Base-by-base conservation (phyloP, 1,140 invertebrate genomes). In the Leptestheria dahalacensis region DNA sequence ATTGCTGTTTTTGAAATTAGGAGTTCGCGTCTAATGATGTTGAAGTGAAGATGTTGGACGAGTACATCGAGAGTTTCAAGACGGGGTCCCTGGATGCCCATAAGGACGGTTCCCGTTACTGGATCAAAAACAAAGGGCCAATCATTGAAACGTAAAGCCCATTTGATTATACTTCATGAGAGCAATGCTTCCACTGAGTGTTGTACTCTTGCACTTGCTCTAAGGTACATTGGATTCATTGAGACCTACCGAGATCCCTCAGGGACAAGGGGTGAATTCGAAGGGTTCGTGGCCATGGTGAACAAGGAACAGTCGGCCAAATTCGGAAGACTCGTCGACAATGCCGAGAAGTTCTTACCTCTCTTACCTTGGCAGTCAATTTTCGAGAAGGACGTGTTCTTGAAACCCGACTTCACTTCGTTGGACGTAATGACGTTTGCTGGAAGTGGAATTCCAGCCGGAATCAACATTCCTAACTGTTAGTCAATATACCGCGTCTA, bases 391-490 rank as follows among this genome's bases (percentile, higher is more conserved):
- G 92, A 97, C 69, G 76, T 75, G 2, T 97, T 95, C 74, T 73
- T 95, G 2, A 81, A 83, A 63, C 94, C 94, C 0, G 94, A 97
- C 70, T 97, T 97, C 69, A 97, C 94, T 1, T 95, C 91, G 6
- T 73, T 97, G 15, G 92, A 97, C 74, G 88, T 97, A 3, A 70
- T 97, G 0, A 85, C 89, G 0, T 97, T 94, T 74, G 80, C 86
- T 2, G 84, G 88, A 15, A 91, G 88, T 66, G 90, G 87, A 21
- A 89, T 97, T 62, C 93, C 93, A 1, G 84, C 88, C 59, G 94
- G 92, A 46, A 97, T 97, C 60, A 97, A 96, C 70, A 97, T 97
- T 74, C 93, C 93, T 21, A 97, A 97, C 72, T 97, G 86, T 88
- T 74, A 79, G 82, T 70, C n/a, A 41, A 41, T 41, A 41, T 15